Conservation (phyloP, 1,140 invertebrate genomes). For the Drosophila sturtevanti region DNA sequence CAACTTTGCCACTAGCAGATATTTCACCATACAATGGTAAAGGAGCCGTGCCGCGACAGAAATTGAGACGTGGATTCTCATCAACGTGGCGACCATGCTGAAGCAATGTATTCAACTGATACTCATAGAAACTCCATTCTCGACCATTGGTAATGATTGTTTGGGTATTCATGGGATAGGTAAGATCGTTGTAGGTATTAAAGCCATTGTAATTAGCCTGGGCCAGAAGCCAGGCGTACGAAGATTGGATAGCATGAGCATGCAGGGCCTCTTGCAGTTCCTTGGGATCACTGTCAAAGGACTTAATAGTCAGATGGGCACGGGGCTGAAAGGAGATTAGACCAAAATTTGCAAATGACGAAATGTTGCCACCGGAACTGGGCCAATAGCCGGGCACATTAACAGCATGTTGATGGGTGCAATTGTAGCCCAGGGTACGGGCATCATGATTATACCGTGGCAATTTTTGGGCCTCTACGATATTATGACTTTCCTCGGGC, state of each 20-base stretch:
- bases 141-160: slow-evolving; percentile 93
- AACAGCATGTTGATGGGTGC: slow-evolving; percentile 85
- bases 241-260: slow-evolving; percentile 88
- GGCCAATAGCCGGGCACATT: slow-evolving; percentile 92
- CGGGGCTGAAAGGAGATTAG: slow-evolving; percentile 88
- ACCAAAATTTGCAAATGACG: slow-evolving; percentile 86
- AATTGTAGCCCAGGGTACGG: slow-evolving; percentile 84
- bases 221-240: slow-evolving; percentile 90
- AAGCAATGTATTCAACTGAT: slow-evolving; percentile 94
- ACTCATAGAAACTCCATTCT: slow-evolving; percentile 91
- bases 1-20: slow-evolving; percentile 87
- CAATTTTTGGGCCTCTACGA: slow-evolving; percentile 81
- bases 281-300: not conserved
- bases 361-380: slow-evolving; percentile 84
- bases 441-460: slow-evolving; percentile 85
- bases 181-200: slow-evolving; percentile 92
- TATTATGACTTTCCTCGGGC: slow-evolving; percentile 84
- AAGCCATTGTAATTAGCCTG: slow-evolving; percentile 95
- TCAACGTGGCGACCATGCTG: slow-evolving; percentile 85
- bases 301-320: slow-evolving; percentile 83
- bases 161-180: slow-evolving; percentile 94
- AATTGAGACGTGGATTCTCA: slow-evolving; percentile 88
- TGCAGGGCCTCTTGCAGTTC: slow-evolving; percentile 86
- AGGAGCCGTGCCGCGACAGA: slow-evolving; percentile 90
- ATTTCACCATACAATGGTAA: slow-evolving; percentile 90